Conservation (phyloP, 2,113 vertebrate species). For the Malurus cyaneus region DNA sequence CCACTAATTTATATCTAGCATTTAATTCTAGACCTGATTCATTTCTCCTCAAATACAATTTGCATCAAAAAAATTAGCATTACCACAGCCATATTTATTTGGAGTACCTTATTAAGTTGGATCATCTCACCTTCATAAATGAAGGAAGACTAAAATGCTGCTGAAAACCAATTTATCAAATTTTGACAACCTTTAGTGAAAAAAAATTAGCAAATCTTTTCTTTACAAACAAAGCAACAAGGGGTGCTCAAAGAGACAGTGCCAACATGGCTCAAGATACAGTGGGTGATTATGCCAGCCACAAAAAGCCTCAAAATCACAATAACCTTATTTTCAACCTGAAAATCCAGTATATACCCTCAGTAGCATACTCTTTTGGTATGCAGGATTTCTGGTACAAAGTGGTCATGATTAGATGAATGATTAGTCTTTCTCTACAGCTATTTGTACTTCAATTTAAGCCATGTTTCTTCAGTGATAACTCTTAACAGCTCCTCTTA, state of each 20-base stretch:
- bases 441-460: not conserved
- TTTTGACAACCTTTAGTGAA: not conserved
- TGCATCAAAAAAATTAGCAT: not conserved
- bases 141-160: not conserved
- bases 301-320: not conserved
- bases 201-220: not conserved
- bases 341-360: not conserved
- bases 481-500: not conserved
- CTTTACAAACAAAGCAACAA: not conserved
- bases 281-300: not conserved
- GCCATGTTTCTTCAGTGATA: not conserved
- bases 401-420: not conserved
- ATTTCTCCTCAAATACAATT: not conserved
- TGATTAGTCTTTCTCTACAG: not conserved
- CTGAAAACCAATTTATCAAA: not conserved
- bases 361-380: not conserved
- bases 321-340: not conserved
- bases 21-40: not conserved
- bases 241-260: not conserved
- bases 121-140: not conserved
- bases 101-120: not conserved
- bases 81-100: not conserved
- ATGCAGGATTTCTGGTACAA: not conserved
- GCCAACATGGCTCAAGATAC: accelerated
- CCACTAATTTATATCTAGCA: not conserved